Percentiles rank a stretch among this genome's conserved stretches.
phyloP scores from a whole-genome alignment of 2,888 invertebrate genomes.

The Papilio gigon region DNA sequence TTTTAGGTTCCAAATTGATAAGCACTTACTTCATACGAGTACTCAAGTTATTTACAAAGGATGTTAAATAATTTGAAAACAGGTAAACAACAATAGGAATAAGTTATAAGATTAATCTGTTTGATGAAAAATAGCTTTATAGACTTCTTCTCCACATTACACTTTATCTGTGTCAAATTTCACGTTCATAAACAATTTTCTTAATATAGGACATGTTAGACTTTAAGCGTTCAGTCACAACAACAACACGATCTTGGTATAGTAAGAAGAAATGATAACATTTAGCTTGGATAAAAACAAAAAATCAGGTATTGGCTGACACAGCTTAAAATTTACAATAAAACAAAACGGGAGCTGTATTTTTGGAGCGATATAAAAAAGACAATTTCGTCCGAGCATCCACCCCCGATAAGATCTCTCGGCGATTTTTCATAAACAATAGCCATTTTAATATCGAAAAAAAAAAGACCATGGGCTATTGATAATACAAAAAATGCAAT shows the following conservation, averaged over 20 bases:
- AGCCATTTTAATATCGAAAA: conserved; percentile 80
- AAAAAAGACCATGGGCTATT: conserved; percentile 78
- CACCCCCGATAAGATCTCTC: conserved; percentile 68
- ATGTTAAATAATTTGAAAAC: conserved; percentile 52
- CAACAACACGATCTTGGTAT: no score
- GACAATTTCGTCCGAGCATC: conserved; percentile 54
- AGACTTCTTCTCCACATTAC: no score
- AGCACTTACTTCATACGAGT: conserved; percentile 60
- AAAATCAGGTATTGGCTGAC: background rate
- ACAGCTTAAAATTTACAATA: conserved; percentile 4
- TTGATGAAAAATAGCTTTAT: no score
- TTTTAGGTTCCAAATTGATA: conserved; percentile 62
- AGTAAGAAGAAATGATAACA: background rate
- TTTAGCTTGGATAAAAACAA: background rate
- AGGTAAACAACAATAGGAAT: no score
- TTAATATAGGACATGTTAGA: no score
- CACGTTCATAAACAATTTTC: no score
- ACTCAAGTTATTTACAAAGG: conserved; percentile 62
- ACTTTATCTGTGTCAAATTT: no score
- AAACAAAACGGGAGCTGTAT: conserved; percentile 31
- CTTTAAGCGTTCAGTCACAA: no score
- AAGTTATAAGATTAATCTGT: no score
- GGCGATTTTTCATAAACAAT: conserved; percentile 81
- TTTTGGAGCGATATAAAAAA: conserved; percentile 50
- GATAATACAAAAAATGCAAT: conserved; percentile 82